Conservation (phyloP, 2,888 invertebrate genomes). For the Noctua fimbriata region DNA sequence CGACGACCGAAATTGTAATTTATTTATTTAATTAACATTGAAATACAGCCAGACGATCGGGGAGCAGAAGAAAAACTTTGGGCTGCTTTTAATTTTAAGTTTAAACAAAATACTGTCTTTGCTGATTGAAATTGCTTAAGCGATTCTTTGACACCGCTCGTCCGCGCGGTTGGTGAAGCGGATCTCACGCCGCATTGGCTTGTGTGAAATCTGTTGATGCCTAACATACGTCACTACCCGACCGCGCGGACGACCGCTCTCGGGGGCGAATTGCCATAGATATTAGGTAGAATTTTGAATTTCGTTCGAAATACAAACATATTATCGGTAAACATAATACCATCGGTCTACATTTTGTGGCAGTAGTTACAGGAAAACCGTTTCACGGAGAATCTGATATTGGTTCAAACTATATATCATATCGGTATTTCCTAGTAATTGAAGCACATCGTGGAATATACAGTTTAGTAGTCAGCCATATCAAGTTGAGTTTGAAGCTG, state of each 20-base stretch:
- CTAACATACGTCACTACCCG: not conserved
- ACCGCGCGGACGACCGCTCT: not conserved
- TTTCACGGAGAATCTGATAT: not conserved
- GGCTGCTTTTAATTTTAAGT: constrained; percentile 5
- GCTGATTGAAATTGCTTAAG: not conserved
- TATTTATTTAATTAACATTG: constrained; percentile 63
- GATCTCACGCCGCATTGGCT: not conserved
- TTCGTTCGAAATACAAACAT: not conserved
- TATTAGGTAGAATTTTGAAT: not conserved
- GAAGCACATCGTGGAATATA: not conserved
- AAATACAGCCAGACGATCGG: constrained; percentile 22
- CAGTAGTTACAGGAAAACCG: not conserved
- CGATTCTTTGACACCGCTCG: not conserved
- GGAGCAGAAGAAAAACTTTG: constrained; percentile 12
- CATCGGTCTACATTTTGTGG: too few species aligned
- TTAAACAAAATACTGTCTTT: not conserved
- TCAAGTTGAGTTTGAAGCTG: not conserved
- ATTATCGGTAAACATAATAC: not conserved
- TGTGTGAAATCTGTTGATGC: not conserved
- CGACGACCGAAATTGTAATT: constrained; percentile 56
- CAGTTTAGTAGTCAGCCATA: not conserved
- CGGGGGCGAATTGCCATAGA: not conserved
- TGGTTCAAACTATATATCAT: not conserved
- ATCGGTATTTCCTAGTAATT: not conserved
- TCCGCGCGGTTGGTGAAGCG: not conserved